phyloP scores from a whole-genome alignment of 2,113 vertebrate species.

The Eudorcas thomsonii region DNA sequence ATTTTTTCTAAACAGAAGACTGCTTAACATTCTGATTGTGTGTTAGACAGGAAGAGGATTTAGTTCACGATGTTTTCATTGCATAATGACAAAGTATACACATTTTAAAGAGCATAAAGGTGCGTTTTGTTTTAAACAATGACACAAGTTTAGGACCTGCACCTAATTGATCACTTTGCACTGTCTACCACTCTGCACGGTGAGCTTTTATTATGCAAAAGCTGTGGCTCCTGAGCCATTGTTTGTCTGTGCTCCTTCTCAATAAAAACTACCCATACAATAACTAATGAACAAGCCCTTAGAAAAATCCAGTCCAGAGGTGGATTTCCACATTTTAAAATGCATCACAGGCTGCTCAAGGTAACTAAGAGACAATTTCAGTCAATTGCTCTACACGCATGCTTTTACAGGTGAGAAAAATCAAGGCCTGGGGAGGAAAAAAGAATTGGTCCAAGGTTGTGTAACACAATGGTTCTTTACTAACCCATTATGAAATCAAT shows the following conservation, averaged over 20 bases:
- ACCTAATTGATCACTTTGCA: not conserved
- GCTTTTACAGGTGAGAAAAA: not conserved
- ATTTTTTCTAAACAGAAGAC: not conserved
- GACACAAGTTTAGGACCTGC: not conserved
- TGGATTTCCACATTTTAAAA: not conserved
- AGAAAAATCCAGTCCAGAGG: not conserved
- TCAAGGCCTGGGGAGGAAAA: not conserved
- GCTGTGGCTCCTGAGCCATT: not conserved
- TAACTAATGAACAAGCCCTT: not conserved
- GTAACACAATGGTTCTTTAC: not conserved
- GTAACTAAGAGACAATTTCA: not conserved
- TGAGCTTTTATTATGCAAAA: not conserved
- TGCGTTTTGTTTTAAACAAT: conserved; percentile 19
- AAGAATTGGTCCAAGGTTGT: not conserved
- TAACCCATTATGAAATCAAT: not conserved
- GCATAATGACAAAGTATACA: not conserved
- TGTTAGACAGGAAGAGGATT: not conserved
- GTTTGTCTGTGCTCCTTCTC: not conserved
- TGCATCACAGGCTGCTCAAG: not conserved
- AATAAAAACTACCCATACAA: not conserved
- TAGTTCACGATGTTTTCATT: conserved; percentile 23
- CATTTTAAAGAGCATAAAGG: not conserved
- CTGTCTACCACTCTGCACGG: not conserved
- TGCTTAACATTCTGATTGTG: not conserved
- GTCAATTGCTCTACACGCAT: not conserved